Percentiles rank a stretch among this genome's conserved stretches.
phyloP scores from a whole-genome alignment of 2,888 invertebrate genomes.

The Erpobdella octoculata region DNA sequence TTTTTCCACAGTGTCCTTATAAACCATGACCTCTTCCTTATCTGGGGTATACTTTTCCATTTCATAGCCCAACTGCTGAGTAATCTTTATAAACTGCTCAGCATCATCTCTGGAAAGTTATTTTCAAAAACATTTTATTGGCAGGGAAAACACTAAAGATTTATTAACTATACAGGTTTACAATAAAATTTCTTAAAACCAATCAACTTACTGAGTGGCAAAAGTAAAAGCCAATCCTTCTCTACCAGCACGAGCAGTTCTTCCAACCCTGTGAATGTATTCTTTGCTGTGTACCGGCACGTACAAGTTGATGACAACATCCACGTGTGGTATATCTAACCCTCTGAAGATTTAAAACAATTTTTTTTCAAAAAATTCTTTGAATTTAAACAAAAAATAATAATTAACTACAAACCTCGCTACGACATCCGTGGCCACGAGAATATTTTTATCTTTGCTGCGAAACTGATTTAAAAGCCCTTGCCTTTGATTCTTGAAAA shows the following conservation, averaged over 20 bases:
- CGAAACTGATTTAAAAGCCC: conserved; percentile 94
- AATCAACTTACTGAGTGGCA: conserved; percentile 68
- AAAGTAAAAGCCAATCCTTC: conserved; percentile 89
- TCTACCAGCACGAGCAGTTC: conserved; percentile 86
- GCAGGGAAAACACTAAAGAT: neutral
- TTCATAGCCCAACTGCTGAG: conserved; percentile 12
- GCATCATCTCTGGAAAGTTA: conserved; percentile 10
- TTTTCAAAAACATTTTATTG: neutral
- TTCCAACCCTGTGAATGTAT: conserved; percentile 93
- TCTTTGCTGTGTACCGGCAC: conserved; percentile 97
- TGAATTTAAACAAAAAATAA: no score
- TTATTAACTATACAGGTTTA: neutral
- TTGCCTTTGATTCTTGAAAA: conserved; percentile 70
- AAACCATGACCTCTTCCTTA: conserved; percentile 21
- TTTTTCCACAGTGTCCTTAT: neutral
- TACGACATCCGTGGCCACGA: conserved; percentile 97
- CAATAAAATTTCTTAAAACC: neutral
- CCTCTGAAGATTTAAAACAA: conserved; percentile 64
- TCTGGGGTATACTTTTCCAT: neutral
- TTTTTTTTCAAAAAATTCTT: no score
- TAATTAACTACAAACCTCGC: conserved; percentile 62
- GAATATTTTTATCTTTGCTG: conserved; percentile 79
- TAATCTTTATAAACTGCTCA: conserved; percentile 5
- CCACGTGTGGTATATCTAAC: conserved; percentile 95
- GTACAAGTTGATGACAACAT: conserved; percentile 92